phyloP scores from a whole-genome alignment of 2,113 vertebrate genomes.

The Mesocricetus auratus region DNA sequence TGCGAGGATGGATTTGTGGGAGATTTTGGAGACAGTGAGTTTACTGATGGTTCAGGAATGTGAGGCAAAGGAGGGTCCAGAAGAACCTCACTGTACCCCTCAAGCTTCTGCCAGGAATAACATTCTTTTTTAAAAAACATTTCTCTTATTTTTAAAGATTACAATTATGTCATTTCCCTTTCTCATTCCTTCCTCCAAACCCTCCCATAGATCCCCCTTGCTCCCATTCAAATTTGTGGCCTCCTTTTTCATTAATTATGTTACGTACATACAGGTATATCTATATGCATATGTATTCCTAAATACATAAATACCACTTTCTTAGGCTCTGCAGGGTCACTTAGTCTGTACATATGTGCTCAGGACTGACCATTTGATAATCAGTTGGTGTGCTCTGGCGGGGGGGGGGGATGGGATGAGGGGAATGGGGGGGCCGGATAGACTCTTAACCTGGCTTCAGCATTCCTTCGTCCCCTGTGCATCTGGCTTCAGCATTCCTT shows the following conservation, averaged over 20 bases:
- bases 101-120: not conserved
- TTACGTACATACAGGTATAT: not conserved
- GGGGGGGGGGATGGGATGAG: too few relatives aligned
- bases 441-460: not conserved
- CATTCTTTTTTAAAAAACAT: not conserved
- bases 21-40: not conserved
- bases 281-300: not conserved
- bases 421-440: too few relatives aligned
- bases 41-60: not conserved
- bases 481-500: not conserved
- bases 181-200: not conserved
- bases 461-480: not conserved
- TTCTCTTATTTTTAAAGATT: not conserved
- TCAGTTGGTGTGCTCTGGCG: too few relatives aligned
- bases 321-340: not conserved
- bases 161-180: not conserved
- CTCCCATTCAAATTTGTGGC: not conserved
- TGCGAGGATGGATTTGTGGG: not conserved
- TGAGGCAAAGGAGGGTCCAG: not conserved
- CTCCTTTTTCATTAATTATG: not conserved
- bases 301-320: not conserved
- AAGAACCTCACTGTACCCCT: not conserved
- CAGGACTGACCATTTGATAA: not conserved
- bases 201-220: not conserved
- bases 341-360: too few relatives aligned